A percentile compares a stretch with the other conserved stretches of the same genome.
Conservation (phyloP, 2,113 vertebrate genomes). For the Maylandia zebra region DNA sequence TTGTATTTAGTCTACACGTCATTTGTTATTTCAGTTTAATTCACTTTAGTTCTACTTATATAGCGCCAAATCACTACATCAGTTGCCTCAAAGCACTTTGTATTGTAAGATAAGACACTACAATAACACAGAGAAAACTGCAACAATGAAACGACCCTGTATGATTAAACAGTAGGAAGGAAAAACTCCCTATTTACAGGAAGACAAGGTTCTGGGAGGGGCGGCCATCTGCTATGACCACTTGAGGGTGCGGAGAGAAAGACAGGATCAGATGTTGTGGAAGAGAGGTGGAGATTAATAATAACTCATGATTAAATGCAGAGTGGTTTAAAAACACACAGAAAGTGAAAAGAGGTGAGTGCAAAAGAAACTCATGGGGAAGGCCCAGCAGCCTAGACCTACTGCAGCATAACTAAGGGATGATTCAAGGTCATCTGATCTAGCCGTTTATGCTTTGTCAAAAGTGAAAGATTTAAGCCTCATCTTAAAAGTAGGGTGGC, state of each 20-base stretch:
- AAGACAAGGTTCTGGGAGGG: background rate
- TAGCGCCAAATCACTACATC: background rate
- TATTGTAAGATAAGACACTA: background rate
- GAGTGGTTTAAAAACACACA: background rate
- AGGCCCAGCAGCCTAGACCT: background rate
- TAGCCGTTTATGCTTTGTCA: accelerated
- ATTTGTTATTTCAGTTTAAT: background rate
- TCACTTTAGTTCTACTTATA: background rate
- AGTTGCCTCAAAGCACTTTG: background rate
- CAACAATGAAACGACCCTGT: background rate
- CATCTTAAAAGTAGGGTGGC: background rate
- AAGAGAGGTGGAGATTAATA: background rate
- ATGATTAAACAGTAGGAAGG: background rate
- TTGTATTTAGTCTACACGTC: background rate
- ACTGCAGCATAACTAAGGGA: background rate
- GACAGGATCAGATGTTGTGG: background rate
- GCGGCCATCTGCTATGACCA: background rate
- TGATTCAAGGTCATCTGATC: background rate
- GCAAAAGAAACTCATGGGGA: background rate
- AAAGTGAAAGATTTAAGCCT: background rate
- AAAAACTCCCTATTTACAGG: background rate
- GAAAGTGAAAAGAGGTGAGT: background rate
- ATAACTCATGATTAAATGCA: background rate
- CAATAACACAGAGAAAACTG: background rate
- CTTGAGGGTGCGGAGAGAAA: accelerated